Evolutionary conservation across 2,113 vertebrate genomes (phyloP).

Genomic region (Microtus richardsoni): DNA sequence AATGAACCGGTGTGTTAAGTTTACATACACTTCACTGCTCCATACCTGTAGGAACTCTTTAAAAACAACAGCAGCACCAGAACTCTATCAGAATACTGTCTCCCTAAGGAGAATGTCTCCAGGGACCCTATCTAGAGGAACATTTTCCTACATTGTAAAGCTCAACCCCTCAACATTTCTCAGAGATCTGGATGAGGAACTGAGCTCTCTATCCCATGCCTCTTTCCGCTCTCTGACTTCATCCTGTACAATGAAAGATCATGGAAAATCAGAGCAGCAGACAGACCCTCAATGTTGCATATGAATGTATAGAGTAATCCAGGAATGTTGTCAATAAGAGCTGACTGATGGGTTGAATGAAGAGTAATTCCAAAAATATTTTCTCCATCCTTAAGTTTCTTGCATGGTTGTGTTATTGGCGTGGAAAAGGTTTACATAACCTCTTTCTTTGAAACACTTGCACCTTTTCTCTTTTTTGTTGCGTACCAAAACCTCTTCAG

Average conservation of each 20-base stretch:
- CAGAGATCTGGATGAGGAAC: too few species aligned
- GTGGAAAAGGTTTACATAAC: background rate
- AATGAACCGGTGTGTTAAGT: too few species aligned
- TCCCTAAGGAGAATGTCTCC: background rate
- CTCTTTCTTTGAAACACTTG: background rate
- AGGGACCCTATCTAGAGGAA: background rate
- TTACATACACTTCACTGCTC: background rate
- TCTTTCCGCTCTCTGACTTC: fast-evolving
- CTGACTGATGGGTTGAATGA: background rate
- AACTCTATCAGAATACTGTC: background rate
- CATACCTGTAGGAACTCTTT: background rate
- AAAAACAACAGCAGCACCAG: background rate
- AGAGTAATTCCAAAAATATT: background rate
- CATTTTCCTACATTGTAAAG: background rate
- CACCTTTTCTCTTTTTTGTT: background rate
- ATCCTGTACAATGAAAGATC: background rate
- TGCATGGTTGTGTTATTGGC: background rate
- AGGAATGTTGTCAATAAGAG: background rate
- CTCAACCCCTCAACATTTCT: background rate
- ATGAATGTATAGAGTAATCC: background rate
- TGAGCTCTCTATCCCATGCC: fast-evolving
- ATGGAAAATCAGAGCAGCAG: background rate
- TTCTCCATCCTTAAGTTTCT: background rate
- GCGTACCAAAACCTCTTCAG: background rate
- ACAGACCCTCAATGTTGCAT: background rate